Conservation (phyloP, 2,797 vertebrate species). For the Oreonectes daqikongensis region DNA sequence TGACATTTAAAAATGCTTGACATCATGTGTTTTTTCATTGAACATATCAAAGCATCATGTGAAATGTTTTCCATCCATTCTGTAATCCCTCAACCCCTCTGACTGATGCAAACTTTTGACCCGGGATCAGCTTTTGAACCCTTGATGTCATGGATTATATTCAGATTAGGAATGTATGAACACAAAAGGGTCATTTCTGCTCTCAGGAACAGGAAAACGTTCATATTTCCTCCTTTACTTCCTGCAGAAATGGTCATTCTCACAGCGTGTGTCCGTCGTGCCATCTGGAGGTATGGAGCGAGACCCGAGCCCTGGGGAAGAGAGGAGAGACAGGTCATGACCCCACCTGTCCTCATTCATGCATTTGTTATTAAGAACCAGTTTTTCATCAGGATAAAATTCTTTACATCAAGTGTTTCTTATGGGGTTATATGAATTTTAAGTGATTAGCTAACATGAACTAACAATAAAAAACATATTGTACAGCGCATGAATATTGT, state of each 20-base stretch:
- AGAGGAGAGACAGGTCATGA: slow-evolving; percentile 58
- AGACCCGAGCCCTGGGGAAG: slow-evolving; percentile 32
- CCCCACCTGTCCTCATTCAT: slow-evolving; percentile 14
- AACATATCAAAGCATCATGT: too few species aligned
- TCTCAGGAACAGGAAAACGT: slow-evolving; percentile 26
- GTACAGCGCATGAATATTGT: too few species aligned
- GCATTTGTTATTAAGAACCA: too few species aligned
- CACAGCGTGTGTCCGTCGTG: slow-evolving; percentile 46
- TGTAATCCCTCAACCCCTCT: too few species aligned
- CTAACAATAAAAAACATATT: too few species aligned
- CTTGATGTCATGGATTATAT: neutral
- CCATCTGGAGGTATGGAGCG: slow-evolving; percentile 39
- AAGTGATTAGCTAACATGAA: too few species aligned
- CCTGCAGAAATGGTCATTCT: slow-evolving; percentile 41
- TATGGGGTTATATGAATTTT: too few species aligned
- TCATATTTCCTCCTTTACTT: slow-evolving; percentile 60
- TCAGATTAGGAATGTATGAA: neutral
- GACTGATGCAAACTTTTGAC: neutral
- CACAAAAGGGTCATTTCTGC: neutral
- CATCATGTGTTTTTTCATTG: too few species aligned
- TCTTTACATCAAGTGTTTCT: too few species aligned
- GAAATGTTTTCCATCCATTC: too few species aligned
- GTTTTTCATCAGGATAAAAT: too few species aligned
- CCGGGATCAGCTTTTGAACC: neutral
- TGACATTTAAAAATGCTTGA: too few species aligned